phyloP scores from a whole-genome alignment of 2,113 vertebrate species.

The Chaetodon trifascialis region DNA sequence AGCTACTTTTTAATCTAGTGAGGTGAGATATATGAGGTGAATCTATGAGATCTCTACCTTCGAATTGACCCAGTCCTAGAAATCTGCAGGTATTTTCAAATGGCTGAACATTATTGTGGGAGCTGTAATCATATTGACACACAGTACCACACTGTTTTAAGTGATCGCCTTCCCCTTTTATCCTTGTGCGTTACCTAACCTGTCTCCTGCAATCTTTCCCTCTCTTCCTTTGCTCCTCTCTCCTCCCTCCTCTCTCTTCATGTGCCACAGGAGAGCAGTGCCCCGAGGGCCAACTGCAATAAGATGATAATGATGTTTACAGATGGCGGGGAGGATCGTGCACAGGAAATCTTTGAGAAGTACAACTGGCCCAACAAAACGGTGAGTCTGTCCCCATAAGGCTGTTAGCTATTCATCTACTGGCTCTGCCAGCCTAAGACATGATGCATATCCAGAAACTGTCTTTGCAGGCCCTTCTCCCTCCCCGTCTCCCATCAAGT shows the following conservation, averaged over 20 bases:
- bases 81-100: not conserved
- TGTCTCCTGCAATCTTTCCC: slow-evolving; percentile 17
- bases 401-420: slow-evolving; percentile 24
- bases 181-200: slow-evolving; percentile 37
- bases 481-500: slow-evolving; percentile 5
- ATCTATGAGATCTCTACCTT: not conserved
- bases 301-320: slow-evolving; percentile 99
- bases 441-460: slow-evolving; percentile 41
- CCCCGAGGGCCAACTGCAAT: slow-evolving; percentile 97
- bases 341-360: slow-evolving; percentile 97
- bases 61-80: not conserved
- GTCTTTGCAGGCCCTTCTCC: slow-evolving; percentile 6
- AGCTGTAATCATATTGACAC: not conserved
- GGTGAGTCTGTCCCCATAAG: slow-evolving; percentile 82
- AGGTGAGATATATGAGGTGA: not conserved
- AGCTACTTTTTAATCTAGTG: slow-evolving; percentile 26
- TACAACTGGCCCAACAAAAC: slow-evolving; percentile 99
- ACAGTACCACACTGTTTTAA: not conserved
- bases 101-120: not conserved
- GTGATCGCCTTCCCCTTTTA: not conserved
- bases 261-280: slow-evolving; percentile 86
- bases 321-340: slow-evolving; percentile 95
- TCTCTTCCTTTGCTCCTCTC: slow-evolving; percentile 12
- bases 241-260: slow-evolving; percentile 13
- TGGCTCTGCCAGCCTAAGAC: slow-evolving; percentile 30